Percentiles rank a stretch among this genome's conserved stretches.
Evolutionary conservation across 2,113 vertebrate species (phyloP).

Genomic region (Cettia cetti): DNA sequence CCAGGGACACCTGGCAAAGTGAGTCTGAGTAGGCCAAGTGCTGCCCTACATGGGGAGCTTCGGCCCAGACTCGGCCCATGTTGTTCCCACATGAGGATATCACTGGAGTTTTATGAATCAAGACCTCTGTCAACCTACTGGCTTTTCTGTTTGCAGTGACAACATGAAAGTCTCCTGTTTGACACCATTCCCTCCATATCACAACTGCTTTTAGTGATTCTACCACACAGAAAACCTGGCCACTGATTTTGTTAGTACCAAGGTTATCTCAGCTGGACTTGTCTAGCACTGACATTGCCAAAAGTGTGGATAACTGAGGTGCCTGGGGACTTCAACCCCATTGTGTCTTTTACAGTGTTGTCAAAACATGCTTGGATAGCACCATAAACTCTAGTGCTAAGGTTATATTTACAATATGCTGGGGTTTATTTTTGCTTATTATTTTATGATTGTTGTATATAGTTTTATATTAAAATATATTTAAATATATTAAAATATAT

Average conservation of each 20-base stretch:
- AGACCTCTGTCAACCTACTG: neutral
- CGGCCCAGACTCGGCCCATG: neutral
- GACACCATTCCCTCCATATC: neutral
- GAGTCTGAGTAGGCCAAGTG: neutral
- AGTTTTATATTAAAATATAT: neutral
- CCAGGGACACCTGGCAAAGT: neutral
- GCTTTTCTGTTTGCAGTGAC: neutral
- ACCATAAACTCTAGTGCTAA: neutral
- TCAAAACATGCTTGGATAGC: neutral
- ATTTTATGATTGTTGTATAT: neutral
- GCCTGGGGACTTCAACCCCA: neutral
- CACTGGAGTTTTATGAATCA: neutral
- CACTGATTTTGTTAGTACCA: neutral
- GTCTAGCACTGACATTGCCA: neutral
- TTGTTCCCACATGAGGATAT: rapidly evolving
- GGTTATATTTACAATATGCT: neutral
- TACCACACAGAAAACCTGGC: neutral
- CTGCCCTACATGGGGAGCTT: neutral
- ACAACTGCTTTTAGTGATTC: neutral
- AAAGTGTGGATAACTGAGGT: neutral
- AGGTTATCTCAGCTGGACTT: neutral
- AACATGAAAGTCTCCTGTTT: neutral
- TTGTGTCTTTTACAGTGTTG: rapidly evolving
- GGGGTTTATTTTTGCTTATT: neutral
- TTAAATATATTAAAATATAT: neutral